Conservation (phyloP, 2,797 vertebrate species). For the Podargus strigoides region DNA sequence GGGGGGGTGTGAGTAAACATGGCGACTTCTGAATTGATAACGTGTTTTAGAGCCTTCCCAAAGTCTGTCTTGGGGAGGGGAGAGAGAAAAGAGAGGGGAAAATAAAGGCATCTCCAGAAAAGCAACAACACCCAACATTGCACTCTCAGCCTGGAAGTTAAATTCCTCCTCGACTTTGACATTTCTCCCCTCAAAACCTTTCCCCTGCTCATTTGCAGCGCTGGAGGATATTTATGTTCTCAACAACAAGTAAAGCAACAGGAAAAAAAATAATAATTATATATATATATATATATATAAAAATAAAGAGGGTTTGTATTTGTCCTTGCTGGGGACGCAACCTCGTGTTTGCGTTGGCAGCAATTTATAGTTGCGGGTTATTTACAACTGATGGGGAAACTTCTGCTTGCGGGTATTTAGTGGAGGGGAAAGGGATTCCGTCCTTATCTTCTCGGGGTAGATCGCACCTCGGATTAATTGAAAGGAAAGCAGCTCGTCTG, state of each 20-base stretch:
- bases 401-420: slow-evolving; percentile 36
- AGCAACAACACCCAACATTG: not conserved
- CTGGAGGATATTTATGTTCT: not conserved
- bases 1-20: not conserved
- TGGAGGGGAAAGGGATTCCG: not conserved
- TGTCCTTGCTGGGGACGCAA: slow-evolving; percentile 42
- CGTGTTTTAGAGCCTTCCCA: slow-evolving; percentile 11
- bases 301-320: not conserved
- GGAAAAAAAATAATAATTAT: too few species aligned
- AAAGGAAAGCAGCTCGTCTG: slow-evolving; percentile 54
- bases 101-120: not conserved
- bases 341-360: slow-evolving; percentile 72
- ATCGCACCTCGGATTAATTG: slow-evolving; percentile 45
- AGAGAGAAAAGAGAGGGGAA: not conserved
- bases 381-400: slow-evolving; percentile 39
- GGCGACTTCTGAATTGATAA: slow-evolving; percentile 44
- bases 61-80: slow-evolving; percentile 3
- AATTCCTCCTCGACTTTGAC: not conserved
- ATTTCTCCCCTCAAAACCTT: not conserved
- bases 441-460: not conserved
- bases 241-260: not conserved
- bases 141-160: slow-evolving; percentile 11
- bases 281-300: too few species aligned
- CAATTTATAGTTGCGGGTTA: slow-evolving; percentile 36
- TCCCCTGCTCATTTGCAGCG: not conserved